Evolutionary conservation across 2,113 vertebrate genomes (phyloP).

Genomic region (Kryptolebias marmoratus): DNA sequence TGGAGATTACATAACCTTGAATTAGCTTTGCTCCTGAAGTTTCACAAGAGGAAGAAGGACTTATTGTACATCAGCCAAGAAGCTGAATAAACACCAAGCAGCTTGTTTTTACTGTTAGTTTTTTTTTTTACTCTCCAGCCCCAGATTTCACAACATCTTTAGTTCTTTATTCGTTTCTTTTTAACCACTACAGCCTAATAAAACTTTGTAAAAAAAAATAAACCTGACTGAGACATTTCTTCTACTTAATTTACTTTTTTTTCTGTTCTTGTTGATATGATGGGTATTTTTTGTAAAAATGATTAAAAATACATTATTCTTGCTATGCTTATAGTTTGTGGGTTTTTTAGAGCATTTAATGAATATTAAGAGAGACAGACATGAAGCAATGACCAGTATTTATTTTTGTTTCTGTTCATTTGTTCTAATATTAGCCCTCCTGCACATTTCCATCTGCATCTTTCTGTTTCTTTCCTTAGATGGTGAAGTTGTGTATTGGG

Average conservation of each 20-base stretch:
- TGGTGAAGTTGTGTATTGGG: conserved; percentile 96
- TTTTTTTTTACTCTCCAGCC: too few species aligned
- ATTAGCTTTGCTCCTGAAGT: conserved; percentile 51
- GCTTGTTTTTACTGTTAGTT: conserved; percentile 4
- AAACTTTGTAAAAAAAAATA: too few species aligned
- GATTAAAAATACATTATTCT: too few species aligned
- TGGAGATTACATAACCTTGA: conserved; percentile 58
- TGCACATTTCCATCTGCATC: background rate
- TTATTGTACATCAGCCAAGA: conserved; percentile 41
- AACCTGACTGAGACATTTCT: background rate
- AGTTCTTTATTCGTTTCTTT: background rate
- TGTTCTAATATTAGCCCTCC: background rate
- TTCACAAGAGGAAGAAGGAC: conserved; percentile 36
- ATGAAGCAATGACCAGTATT: conserved; percentile 2
- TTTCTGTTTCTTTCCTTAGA: conserved; percentile 69
- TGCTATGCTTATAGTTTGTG: background rate
- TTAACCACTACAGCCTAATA: too few species aligned
- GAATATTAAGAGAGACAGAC: background rate
- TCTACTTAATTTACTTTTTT: conserved; percentile 1
- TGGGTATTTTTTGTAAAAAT: too few species aligned
- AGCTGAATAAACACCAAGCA: conserved; percentile 7
- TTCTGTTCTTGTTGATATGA: background rate
- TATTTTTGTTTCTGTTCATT: conserved; percentile 1
- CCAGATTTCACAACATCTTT: background rate
- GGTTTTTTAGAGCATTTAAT: too few species aligned